Conservation (phyloP, 2,888 invertebrate genomes). For the Troglohyphantes excavatus region DNA sequence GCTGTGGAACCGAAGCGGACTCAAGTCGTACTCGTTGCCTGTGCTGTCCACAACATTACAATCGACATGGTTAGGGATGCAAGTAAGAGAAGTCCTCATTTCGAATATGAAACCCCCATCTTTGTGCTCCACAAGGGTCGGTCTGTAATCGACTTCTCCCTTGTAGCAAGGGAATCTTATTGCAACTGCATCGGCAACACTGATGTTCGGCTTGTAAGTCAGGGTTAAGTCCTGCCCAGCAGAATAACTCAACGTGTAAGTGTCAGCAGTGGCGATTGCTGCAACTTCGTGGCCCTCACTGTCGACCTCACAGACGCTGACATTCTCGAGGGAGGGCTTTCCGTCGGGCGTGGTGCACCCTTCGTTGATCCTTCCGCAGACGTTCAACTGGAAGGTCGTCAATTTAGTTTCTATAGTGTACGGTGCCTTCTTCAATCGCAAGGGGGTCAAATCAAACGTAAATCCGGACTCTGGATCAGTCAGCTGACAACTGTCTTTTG, state of each 20-base stretch:
- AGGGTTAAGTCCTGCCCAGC: constrained; percentile 57
- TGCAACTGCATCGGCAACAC: constrained; percentile 12
- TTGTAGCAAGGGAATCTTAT: constrained; percentile 64
- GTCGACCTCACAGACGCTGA: constrained; percentile 65
- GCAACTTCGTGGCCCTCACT: constrained; percentile 6
- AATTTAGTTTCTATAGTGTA: constrained; percentile 80
- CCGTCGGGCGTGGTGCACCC: constrained; percentile 30
- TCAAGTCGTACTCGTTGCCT: constrained; percentile 82
- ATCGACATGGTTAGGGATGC: constrained; percentile 49
- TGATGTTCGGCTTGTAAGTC: constrained; percentile 24
- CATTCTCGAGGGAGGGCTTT: constrained; percentile 22
- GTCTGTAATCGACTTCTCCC: constrained; percentile 3
- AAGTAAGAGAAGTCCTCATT: constrained; percentile 63
- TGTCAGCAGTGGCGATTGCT: constrained; percentile 43
- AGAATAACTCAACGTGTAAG: constrained; percentile 53
- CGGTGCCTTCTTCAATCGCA: constrained; percentile 80
- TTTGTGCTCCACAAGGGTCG: constrained; percentile 47
- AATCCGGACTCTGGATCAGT: constrained; percentile 80
- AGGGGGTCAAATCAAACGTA: constrained; percentile 81
- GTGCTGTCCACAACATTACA: constrained; percentile 55
- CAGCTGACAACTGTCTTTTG: constrained; percentile 77
- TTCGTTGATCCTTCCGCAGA: constrained; percentile 49
- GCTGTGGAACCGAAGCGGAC: constrained; percentile 80
- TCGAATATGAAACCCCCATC: constrained; percentile 56
- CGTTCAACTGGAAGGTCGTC: constrained; percentile 47